Evolutionary conservation across 2,797 vertebrate genomes (phyloP), one percentile per base, ranked within the genome.

Genomic region (Allobates femoralis): DNA sequence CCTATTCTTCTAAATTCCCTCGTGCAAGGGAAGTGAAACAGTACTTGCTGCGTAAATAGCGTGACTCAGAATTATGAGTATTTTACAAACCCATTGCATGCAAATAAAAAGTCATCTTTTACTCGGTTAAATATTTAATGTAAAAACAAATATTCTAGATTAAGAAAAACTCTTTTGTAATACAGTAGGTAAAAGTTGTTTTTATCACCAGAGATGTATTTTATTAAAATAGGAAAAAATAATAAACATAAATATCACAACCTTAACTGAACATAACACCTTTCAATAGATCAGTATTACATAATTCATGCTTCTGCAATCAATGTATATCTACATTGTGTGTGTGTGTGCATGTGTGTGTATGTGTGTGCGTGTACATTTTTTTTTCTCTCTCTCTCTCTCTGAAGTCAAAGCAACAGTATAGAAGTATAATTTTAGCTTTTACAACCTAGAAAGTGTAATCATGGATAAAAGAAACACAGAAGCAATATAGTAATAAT

Each of bases 1-100:
- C 75, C 75, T 79, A 67, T 69, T 16, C 78, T 26, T 75, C 67
- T 75, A 83, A 73, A 83, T 37, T 71, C 66, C 32, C 23, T 18
- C 10, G 41, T 53, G 23, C 64, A 55, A 3, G 16, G 51, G 28
- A 73, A 82, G 58, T 55, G 73, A 82, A 71, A n/a, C 69, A 73
- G 37, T 21, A 26, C 28, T 37, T n/a, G 28, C 28, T 2, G 55
- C 26, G 19, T 55, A 30, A 56, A 55, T 32, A 77, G 16, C 7
- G 18, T 30, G 26, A 19, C 46, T 30, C 28, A 55, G 28, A 50
- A 50, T 53, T 53, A 16, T 53, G n/a, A 26, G 30, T 16, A 50
- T 30, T 19, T 26, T 53, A 55, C 11, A 55, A 26, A 55, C 16
- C 18, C 30, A 6, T 34, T 3, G 26, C 74, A 23, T 71, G 37